phyloP scores from a whole-genome alignment of 2,113 vertebrate species.

The Leucopsar rothschildi region DNA sequence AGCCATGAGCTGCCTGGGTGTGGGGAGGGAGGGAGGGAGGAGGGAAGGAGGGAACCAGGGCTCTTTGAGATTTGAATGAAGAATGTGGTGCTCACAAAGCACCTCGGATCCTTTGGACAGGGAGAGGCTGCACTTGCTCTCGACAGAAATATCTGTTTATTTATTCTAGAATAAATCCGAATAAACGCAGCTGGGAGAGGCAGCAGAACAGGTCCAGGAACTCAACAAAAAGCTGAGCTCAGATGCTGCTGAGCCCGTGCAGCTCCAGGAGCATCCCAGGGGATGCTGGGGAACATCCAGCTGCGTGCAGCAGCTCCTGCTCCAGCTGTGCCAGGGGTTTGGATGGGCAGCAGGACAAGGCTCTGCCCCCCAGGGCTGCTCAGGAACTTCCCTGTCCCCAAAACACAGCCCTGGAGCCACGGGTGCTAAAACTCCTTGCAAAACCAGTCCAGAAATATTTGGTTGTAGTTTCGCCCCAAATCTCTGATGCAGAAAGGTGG shows the following conservation, averaged over 20 bases:
- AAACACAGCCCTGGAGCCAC: fast-evolving
- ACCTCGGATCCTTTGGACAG: background rate
- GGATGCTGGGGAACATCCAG: no score
- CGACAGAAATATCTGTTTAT: conserved; percentile 26
- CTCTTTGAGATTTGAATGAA: conserved; percentile 20
- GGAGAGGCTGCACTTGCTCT: conserved; percentile 22
- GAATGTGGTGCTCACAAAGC: conserved; percentile 9
- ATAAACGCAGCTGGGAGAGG: conserved; percentile 18
- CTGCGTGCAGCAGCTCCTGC: background rate
- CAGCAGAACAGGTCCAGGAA: background rate
- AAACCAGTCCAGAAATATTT: background rate
- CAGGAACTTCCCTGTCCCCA: background rate
- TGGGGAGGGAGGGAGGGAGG: background rate
- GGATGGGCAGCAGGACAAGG: background rate
- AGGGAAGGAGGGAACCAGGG: background rate
- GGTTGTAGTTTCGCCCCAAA: fast-evolving
- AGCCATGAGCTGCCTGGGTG: background rate
- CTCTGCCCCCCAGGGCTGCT: background rate
- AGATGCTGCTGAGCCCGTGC: background rate
- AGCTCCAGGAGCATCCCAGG: background rate
- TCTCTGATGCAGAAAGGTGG: background rate
- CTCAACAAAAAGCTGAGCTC: background rate
- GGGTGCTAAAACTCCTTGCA: fast-evolving
- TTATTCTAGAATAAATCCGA: conserved; percentile 33
- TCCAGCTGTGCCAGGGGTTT: background rate